These are phyloP conservation scores for Hippasteria phrygiana DNA, from an alignment of 53 echinoderm and acorn worm genomes.

Conservation along the genomic window DNA sequence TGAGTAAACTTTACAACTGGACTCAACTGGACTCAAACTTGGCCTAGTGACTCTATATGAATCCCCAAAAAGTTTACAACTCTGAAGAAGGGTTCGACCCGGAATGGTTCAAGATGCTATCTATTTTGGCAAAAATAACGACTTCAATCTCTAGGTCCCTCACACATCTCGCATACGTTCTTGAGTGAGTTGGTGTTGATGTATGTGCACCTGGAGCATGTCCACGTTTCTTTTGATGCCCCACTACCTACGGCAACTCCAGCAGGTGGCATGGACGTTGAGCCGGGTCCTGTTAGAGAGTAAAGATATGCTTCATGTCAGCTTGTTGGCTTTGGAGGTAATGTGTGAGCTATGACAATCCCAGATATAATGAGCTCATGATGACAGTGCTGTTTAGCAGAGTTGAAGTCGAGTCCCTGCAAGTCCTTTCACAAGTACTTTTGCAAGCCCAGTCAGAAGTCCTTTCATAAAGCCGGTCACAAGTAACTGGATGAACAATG, in stretches of 20 bases:
- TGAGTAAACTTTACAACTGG: too few relatives aligned
- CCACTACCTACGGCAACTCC: slow-evolving; percentile 34
- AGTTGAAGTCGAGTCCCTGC: too few relatives aligned
- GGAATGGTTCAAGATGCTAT: neutral
- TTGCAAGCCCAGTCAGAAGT: too few relatives aligned
- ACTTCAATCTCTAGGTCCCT: slow-evolving; percentile 73
- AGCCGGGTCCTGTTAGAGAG: slow-evolving; percentile 42
- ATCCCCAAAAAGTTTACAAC: neutral
- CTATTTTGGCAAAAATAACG: neutral
- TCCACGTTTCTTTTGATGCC: slow-evolving; percentile 75
- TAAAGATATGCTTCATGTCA: slow-evolving; percentile 2
- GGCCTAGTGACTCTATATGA: neutral
- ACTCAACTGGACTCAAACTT: neutral
- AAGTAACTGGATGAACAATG: too few relatives aligned
- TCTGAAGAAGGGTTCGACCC: neutral
- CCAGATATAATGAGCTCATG: too few relatives aligned
- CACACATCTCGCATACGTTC: slow-evolving; percentile 90
- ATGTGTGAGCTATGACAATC: too few relatives aligned
- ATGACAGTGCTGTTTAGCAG: too few relatives aligned
- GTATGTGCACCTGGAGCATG: slow-evolving; percentile 86
- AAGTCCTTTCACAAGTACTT: too few relatives aligned
- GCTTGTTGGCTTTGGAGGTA: too few relatives aligned
- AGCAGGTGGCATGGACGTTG: slow-evolving; percentile 47
- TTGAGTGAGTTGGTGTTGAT: slow-evolving; percentile 84
- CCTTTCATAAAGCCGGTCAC: too few relatives aligned